Percentiles rank a stretch among this genome's conserved stretches.
Evolutionary conservation across 2,888 invertebrate species (phyloP).

Genomic region (Parnassius glacialis): DNA sequence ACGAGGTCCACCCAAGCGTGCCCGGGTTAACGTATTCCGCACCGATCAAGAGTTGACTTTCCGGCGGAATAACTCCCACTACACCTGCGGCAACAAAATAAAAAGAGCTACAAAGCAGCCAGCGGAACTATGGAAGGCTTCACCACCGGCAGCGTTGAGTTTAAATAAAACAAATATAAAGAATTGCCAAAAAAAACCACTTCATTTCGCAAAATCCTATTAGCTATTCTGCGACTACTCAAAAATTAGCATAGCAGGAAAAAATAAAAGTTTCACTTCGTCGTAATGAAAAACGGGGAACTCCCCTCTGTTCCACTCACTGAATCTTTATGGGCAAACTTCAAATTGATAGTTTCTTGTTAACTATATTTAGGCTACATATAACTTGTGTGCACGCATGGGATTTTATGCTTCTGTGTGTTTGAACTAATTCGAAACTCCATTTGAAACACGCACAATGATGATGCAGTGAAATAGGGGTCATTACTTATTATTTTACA

Average conservation of each 20-base stretch:
- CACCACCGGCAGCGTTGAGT: slow-evolving; percentile 56
- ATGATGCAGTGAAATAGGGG: slow-evolving; percentile 55
- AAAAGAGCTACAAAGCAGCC: slow-evolving; percentile 72
- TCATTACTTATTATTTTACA: slow-evolving; percentile 55
- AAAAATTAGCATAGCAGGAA: slow-evolving; percentile 1
- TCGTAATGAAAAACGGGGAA: slow-evolving; percentile 4
- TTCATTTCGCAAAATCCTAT: slow-evolving; percentile 23
- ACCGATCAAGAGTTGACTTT: slow-evolving; percentile 83
- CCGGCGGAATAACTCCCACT: slow-evolving; percentile 83
- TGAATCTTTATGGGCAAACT: slow-evolving; percentile 64
- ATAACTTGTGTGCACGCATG: slow-evolving; percentile 68
- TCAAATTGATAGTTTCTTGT: slow-evolving; percentile 72
- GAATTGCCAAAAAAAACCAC: slow-evolving; percentile 36
- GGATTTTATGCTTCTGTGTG: slow-evolving; percentile 58
- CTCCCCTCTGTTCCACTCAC: slow-evolving; percentile 2
- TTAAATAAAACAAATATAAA: slow-evolving; percentile 55
- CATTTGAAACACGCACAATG: slow-evolving; percentile 66
- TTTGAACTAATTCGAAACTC: slow-evolving; percentile 49
- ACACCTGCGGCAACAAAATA: slow-evolving; percentile 82
- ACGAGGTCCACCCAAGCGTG: slow-evolving; percentile 77
- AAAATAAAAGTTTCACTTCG: not conserved
- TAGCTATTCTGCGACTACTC: slow-evolving; percentile 8
- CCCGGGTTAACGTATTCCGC: slow-evolving; percentile 81
- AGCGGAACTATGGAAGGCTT: slow-evolving; percentile 58
- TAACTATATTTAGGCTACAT: slow-evolving; percentile 66